Evolutionary conservation across 2,113 vertebrate genomes (phyloP).

Genomic region (Cyanoramphus novaezelandiae): DNA sequence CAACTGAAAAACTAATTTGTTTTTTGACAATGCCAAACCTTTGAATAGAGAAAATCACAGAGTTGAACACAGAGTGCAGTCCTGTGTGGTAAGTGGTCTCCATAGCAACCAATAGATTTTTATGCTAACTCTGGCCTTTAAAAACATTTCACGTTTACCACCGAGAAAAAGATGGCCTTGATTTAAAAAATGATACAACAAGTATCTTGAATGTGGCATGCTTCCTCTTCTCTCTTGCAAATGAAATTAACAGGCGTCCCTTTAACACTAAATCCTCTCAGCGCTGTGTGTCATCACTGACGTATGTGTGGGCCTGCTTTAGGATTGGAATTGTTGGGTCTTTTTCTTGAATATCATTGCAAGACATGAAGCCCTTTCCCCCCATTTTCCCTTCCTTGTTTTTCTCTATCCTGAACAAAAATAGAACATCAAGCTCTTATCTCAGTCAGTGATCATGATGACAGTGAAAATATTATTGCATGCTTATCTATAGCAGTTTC

Average conservation of each 20-base stretch:
- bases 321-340: neutral
- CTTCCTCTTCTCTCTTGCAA: constrained; percentile 70
- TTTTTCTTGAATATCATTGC: constrained; percentile 42
- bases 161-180: constrained; percentile 85
- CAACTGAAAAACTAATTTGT: constrained; percentile 81
- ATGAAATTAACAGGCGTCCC: constrained; percentile 77
- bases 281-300: constrained; percentile 57
- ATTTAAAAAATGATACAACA: constrained; percentile 86
- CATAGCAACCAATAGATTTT: constrained; percentile 87
- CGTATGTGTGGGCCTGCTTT: constrained; percentile 22
- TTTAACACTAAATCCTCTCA: constrained; percentile 54
- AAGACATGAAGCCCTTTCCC: constrained; percentile 39
- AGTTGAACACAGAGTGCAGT: constrained; percentile 79
- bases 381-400: constrained; percentile 50
- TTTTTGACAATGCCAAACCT: constrained; percentile 82
- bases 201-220: constrained; percentile 73
- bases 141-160: constrained; percentile 88
- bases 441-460: constrained; percentile 74
- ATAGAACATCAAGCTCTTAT: constrained; percentile 70
- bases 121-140: constrained; percentile 88
- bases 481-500: constrained; percentile 69
- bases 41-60: constrained; percentile 84
- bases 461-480: constrained; percentile 78
- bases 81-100: constrained; percentile 86
- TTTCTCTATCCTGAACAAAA: constrained; percentile 64